These are phyloP conservation scores for Opisthograptis luteolata DNA, from an alignment of 2,888 invertebrate species.

Conservation along the genomic window DNA sequence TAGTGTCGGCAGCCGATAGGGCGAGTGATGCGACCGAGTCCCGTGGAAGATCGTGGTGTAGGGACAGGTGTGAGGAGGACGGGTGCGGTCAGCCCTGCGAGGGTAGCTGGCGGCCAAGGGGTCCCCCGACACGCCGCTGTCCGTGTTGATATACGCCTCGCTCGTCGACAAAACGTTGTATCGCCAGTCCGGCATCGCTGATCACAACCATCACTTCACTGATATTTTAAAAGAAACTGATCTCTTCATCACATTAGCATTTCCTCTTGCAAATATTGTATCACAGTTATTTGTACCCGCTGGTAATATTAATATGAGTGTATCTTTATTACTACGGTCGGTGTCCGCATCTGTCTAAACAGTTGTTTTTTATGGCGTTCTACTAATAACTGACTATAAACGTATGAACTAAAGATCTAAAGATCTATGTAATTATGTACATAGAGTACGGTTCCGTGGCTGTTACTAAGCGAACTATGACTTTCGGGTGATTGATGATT, in stretches of 20 bases:
- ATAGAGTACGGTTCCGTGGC: no score
- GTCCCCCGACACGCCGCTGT: conserved; percentile 60
- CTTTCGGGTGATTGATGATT: no score
- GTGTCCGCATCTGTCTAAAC: conserved; percentile 64
- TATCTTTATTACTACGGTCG: conserved; percentile 56
- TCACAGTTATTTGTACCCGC: conserved; percentile 51
- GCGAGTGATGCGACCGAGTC: conserved; percentile 60
- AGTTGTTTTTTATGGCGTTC: conserved; percentile 46
- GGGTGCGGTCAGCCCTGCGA: conserved; percentile 79
- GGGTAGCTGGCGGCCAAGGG: conserved; percentile 80
- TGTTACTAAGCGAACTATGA: no score
- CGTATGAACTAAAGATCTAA: neutral
- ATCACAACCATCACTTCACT: conserved; percentile 70
- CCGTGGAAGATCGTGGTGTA: conserved; percentile 78
- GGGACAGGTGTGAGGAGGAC: conserved; percentile 76
- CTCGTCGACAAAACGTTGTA: conserved; percentile 83
- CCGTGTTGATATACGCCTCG: conserved; percentile 76
- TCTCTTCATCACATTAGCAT: conserved; percentile 47
- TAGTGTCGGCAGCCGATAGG: conserved; percentile 61
- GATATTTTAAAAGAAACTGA: conserved; percentile 47
- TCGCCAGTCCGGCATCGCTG: conserved; percentile 82
- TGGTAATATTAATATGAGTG: conserved; percentile 44
- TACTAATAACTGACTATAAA: conserved; percentile 19
- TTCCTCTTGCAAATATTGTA: conserved; percentile 40
- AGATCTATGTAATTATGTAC: no score